These are phyloP conservation scores for Apostichopus californicus DNA, from an alignment of 35 echinoderm and acorn worm genomes.

Conservation along the genomic window DNA sequence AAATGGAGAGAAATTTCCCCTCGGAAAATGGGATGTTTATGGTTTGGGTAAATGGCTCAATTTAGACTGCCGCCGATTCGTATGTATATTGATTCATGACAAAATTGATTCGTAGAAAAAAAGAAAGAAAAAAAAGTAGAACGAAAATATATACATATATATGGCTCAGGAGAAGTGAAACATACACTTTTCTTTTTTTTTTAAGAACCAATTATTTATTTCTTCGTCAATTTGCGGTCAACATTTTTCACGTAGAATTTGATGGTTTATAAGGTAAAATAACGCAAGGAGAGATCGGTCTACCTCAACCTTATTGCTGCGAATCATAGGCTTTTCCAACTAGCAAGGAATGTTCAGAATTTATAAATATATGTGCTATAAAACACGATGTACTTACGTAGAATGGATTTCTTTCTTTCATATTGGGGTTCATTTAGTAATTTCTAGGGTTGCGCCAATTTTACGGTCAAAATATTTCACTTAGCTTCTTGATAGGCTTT, in stretches of 20 bases:
- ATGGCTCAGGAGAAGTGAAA: background rate
- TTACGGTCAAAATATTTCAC: too few species aligned
- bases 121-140: background rate
- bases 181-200: background rate
- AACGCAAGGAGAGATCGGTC: too few species aligned
- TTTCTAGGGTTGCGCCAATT: too few species aligned
- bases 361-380: too few species aligned
- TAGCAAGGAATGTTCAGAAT: too few species aligned
- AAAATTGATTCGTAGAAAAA: slow-evolving; percentile 2
- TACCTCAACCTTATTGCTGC: too few species aligned
- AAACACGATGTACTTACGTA: too few species aligned
- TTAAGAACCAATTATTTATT: slow-evolving; percentile 20
- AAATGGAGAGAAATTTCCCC: slow-evolving; percentile 32
- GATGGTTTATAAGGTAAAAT: background rate
- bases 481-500: too few species aligned
- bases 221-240: slow-evolving; percentile 29
- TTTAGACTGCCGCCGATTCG: slow-evolving; percentile 22
- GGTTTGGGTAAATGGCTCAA: slow-evolving; percentile 53
- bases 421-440: too few species aligned
- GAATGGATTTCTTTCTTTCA: too few species aligned
- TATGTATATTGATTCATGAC: background rate
- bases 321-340: too few species aligned
- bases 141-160: too few species aligned
- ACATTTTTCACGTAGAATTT: slow-evolving; percentile 28
- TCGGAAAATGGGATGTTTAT: slow-evolving; percentile 47